These are phyloP conservation scores for Cochlearius cochlearius DNA, from an alignment of 2,113 vertebrate genomes.

Conservation along the genomic window DNA sequence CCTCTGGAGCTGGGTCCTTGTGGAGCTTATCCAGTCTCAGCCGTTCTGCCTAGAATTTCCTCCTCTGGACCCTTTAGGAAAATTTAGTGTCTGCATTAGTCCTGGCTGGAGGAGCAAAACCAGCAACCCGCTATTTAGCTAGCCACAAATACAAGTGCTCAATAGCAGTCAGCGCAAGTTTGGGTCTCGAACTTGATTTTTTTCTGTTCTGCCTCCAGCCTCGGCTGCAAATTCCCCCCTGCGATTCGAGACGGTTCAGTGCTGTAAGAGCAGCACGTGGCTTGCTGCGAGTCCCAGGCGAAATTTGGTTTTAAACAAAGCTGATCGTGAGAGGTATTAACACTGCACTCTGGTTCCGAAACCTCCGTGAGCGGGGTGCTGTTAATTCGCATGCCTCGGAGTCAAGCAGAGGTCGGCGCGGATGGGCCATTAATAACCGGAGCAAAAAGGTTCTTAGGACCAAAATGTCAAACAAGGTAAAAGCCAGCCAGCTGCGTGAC, in stretches of 20 bases:
- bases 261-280: neutral
- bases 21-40: neutral
- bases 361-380: neutral
- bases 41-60: neutral
- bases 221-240: neutral
- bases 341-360: neutral
- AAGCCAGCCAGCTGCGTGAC: neutral
- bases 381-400: neutral
- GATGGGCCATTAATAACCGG: neutral
- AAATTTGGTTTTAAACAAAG: neutral
- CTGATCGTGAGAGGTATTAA: neutral
- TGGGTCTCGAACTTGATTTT: neutral
- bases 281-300: neutral
- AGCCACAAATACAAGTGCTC: neutral
- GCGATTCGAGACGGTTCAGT: neutral
- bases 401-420: neutral
- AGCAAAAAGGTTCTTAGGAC: neutral
- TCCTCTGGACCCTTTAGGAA: neutral
- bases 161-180: neutral
- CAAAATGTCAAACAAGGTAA: neutral
- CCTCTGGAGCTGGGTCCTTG: neutral
- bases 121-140: neutral
- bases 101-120: neutral
- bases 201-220: neutral
- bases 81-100: neutral